phyloP scores from a whole-genome alignment of 2,113 vertebrate species.

The Alethe diademata region DNA sequence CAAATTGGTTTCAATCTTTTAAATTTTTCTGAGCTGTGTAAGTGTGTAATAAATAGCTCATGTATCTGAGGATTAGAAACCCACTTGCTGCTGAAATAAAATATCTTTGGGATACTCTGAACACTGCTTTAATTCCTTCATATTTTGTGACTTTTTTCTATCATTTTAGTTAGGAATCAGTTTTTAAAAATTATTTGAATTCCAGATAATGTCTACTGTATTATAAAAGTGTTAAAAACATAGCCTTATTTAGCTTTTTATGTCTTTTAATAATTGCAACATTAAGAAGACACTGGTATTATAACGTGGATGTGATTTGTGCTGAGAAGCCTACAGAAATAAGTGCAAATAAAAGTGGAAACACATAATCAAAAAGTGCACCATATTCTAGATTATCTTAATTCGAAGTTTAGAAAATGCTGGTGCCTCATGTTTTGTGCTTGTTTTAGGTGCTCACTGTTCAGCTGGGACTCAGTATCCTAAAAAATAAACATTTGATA shows the following conservation, averaged over 20 bases:
- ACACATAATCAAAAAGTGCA: neutral
- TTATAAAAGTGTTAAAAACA: neutral
- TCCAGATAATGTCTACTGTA: neutral
- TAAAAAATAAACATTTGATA: neutral
- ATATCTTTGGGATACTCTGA: neutral
- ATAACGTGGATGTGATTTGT: neutral
- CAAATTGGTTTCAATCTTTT: neutral
- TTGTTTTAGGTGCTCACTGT: neutral
- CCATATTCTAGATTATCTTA: neutral
- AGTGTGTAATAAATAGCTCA: neutral
- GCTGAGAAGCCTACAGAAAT: neutral
- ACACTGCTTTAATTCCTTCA: neutral
- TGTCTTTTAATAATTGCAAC: neutral
- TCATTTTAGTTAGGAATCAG: neutral
- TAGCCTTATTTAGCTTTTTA: neutral
- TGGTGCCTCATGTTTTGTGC: neutral
- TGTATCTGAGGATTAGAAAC: neutral
- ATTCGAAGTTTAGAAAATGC: neutral
- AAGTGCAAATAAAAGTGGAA: neutral
- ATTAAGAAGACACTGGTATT: neutral
- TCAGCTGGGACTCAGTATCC: fast-evolving
- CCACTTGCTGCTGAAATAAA: neutral
- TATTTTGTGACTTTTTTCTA: neutral
- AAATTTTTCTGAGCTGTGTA: neutral
- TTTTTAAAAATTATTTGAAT: neutral